Conservation (phyloP, 2,797 vertebrate species). For the Falco novaeseelandiae region DNA sequence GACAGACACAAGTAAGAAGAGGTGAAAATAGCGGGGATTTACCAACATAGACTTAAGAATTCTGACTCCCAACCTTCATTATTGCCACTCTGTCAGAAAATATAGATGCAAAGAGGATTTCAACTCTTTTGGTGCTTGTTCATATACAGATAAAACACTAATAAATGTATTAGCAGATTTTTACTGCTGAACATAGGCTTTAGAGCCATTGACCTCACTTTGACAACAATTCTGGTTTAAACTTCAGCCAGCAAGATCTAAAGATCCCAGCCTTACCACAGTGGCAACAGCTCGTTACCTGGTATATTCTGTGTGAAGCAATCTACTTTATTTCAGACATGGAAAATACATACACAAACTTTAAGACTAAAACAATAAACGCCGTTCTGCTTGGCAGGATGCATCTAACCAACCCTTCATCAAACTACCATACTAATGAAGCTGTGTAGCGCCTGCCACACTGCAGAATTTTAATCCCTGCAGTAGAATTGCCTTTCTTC, state of each 20-base stretch:
- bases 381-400: neutral
- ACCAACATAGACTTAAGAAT: neutral
- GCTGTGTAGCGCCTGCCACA: neutral
- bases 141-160: neutral
- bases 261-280: neutral
- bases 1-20: neutral
- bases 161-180: neutral
- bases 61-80: neutral
- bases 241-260: neutral
- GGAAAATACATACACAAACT: neutral
- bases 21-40: neutral
- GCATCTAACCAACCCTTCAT: neutral
- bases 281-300: rapidly evolving
- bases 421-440: neutral
- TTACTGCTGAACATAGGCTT: neutral
- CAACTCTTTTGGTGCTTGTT: neutral
- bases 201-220: neutral
- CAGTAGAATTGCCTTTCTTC: neutral
- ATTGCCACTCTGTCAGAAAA: neutral
- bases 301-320: neutral
- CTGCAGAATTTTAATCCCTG: neutral
- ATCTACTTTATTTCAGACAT: neutral
- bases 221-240: neutral
- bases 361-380: neutral
- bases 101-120: neutral